Conservation (phyloP, 2,113 vertebrate species). For the Mesocricetus auratus region DNA sequence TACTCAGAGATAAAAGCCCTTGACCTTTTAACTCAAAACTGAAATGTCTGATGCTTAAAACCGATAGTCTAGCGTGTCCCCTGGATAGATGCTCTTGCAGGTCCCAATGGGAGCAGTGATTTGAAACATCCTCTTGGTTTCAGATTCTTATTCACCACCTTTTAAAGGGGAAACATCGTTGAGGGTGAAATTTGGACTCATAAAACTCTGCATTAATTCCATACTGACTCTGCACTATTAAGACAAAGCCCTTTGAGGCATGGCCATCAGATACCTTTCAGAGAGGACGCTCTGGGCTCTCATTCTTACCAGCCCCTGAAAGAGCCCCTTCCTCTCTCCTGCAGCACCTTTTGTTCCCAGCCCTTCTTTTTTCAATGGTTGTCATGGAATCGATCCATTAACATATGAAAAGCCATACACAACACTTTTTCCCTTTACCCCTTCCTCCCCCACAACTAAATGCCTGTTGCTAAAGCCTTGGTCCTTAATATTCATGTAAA, state of each 20-base stretch:
- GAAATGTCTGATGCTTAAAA: constrained; percentile 50
- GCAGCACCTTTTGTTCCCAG: constrained; percentile 89
- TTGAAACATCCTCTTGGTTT: constrained; percentile 61
- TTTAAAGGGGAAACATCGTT: not conserved
- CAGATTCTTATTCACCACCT: constrained; percentile 53
- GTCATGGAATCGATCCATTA: constrained; percentile 90
- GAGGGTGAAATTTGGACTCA: constrained; percentile 59
- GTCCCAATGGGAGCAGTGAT: constrained; percentile 18
- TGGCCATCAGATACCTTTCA: constrained; percentile 87
- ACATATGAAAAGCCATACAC: constrained; percentile 90
- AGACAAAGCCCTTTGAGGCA: constrained; percentile 78
- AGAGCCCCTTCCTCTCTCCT: constrained; percentile 84
- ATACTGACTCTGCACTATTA: constrained; percentile 72
- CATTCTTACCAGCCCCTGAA: constrained; percentile 82
- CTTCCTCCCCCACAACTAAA: constrained; percentile 63
- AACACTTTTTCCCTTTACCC: constrained; percentile 75
- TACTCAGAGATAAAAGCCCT: constrained; percentile 57
- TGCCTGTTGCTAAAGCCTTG: constrained; percentile 87
- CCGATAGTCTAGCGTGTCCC: constrained; percentile 19
- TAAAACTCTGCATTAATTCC: constrained; percentile 77
- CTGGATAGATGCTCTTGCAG: not conserved
- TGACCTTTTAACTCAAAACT: constrained; percentile 73
- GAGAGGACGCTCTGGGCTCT: constrained; percentile 73
- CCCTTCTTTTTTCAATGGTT: constrained; percentile 89
- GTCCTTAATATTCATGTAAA: constrained; percentile 84